phyloP scores from a whole-genome alignment of 2,888 invertebrate genomes.

The Carcina quercana region DNA sequence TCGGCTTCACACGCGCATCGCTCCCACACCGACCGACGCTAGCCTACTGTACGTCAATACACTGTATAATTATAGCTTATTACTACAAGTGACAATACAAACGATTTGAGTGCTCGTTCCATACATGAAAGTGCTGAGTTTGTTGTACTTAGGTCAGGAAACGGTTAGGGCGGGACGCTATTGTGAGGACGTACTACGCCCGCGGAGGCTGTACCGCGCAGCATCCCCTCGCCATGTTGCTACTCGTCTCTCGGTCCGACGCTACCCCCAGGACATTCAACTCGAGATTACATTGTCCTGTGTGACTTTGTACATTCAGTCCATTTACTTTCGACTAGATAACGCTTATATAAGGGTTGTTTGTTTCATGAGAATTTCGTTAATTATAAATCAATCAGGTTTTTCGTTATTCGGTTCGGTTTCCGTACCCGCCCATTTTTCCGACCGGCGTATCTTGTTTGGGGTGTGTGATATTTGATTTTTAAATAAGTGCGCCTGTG shows the following conservation, averaged over 20 bases:
- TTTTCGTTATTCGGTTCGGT: no score
- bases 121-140: constrained; percentile 35
- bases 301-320: no score
- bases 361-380: no score
- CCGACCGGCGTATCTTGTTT: no score
- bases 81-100: constrained; percentile 35
- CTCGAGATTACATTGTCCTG: constrained; percentile 2
- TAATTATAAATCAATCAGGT: no score
- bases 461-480: no score
- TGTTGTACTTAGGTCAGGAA: constrained; percentile 34
- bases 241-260: constrained; percentile 11
- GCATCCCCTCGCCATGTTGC: constrained; percentile 60
- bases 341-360: no score
- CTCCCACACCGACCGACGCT: constrained; percentile 25
- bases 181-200: constrained; percentile 59
- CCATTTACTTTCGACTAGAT: no score
- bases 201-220: constrained; percentile 61
- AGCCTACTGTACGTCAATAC: constrained; percentile 35
- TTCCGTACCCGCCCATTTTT: no score
- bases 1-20: constrained; percentile 42
- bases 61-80: constrained; percentile 20
- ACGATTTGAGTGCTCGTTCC: constrained; percentile 44
- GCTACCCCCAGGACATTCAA: constrained; percentile 12
- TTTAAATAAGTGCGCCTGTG: no score
- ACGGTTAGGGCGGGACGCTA: constrained; percentile 59